Base-by-base conservation (phyloP, 2,797 vertebrate genomes). In the Microtus agrestis region DNA sequence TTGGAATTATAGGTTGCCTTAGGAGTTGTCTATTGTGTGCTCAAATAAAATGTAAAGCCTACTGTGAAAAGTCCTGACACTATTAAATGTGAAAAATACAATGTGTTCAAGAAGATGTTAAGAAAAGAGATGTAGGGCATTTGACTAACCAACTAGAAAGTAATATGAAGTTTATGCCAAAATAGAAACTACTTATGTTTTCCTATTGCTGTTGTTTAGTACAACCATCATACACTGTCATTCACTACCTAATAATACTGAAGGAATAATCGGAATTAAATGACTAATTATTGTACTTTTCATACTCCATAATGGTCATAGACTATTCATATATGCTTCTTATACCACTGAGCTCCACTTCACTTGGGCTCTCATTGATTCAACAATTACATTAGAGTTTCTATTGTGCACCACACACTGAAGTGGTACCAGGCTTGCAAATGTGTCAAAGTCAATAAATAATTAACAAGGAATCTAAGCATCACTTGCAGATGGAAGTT, bases 1-100 rank as follows among this genome's bases (percentile, higher is more conserved):
- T 92, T 97, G 97, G 98, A 99, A 98, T 98, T 98, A 98, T 93
- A 97, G 95, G 96, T 98, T 98, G 97, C 98, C 92, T 95, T 98
- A 98, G 97, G 97, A 98, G 97, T 97, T 98, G 96, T 98, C 98
- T 98, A 89, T 97, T 98, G 98, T 98, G 89, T 98, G 96, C 96
- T 97, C 97, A 98, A 98, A 97, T 93, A 96, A 98, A 98, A 98
- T 95, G 95, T 97, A 98, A 98, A 97, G 95, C 98, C 96, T 98
- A 98, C 98, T 98, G 97, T 97, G 97, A 98, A 98, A 98, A 98
- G 78, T 96, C 97, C 97, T 97, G 96, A 98, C 97, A 97, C 92
- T 98, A 98, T 98, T 98, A 97, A 97, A 98, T 97, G 95, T 94
- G 93, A 98, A 98, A 98, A 98, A 98, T 96, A 96, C 25, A 63